A percentile compares a stretch with the other conserved stretches of the same genome.
phyloP scores from a whole-genome alignment of 2,888 invertebrate species.

The Sceliomorpha sp. region DNA sequence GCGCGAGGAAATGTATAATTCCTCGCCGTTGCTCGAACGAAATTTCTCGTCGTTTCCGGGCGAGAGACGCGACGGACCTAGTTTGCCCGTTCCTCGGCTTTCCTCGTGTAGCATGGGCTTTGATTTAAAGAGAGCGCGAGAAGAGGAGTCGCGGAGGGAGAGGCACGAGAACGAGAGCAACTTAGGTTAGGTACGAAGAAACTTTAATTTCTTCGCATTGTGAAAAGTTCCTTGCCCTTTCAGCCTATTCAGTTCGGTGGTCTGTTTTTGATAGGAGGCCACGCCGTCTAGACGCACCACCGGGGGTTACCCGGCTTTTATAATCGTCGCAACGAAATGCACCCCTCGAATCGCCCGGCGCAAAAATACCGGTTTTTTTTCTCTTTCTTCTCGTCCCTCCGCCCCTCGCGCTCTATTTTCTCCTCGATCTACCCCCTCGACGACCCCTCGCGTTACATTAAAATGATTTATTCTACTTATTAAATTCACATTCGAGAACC shows the following conservation, averaged over 20 bases:
- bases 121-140: conserved; percentile 55
- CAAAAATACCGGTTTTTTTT: conserved; percentile 75
- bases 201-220: conserved; percentile 78
- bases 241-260: conserved; percentile 75
- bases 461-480: conserved; percentile 76
- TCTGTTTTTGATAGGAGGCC: conserved; percentile 78
- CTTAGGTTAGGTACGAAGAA: conserved; percentile 65
- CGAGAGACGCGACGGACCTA: conserved; percentile 42
- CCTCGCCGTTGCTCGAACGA: no score
- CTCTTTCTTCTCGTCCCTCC: conserved; percentile 32
- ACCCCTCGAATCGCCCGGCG: conserved; percentile 71
- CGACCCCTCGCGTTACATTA: conserved; percentile 67
- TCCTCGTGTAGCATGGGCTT: conserved; percentile 53
- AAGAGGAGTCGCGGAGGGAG: conserved; percentile 40
- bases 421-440: conserved; percentile 50
- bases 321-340: conserved; percentile 78
- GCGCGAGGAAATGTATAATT: no score
- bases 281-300: conserved; percentile 73
- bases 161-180: conserved; percentile 35
- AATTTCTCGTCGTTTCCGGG: no score
- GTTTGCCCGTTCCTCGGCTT: conserved; percentile 52
- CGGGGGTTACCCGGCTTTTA: conserved; percentile 74
- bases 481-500: conserved; percentile 73
- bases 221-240: conserved; percentile 77
- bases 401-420: conserved; percentile 15